phyloP scores from a whole-genome alignment of 1,140 invertebrate genomes.

The Augochlora pura region DNA sequence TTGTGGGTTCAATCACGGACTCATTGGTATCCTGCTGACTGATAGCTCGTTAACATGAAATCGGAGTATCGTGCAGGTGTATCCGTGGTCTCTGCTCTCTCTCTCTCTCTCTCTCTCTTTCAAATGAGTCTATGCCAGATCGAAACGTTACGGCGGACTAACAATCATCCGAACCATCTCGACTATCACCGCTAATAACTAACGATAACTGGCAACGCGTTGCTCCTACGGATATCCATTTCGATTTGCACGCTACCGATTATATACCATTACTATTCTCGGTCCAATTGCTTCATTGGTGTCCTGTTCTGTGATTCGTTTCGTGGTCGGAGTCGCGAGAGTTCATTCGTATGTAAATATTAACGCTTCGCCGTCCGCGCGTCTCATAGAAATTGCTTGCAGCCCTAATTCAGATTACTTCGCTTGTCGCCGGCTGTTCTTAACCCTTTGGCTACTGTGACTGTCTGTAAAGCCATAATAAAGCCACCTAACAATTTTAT shows the following conservation, averaged over 20 bases:
- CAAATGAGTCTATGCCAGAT: slow-evolving; percentile 8
- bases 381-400: no score
- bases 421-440: no score
- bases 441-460: no score
- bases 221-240: no score
- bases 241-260: no score
- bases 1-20: not conserved
- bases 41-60: slow-evolving; percentile 49
- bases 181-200: slow-evolving; percentile 41
- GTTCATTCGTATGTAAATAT: no score
- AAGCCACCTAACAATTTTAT: no score
- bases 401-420: no score
- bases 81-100: not conserved
- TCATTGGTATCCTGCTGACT: slow-evolving; percentile 21
- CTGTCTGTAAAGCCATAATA: no score
- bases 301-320: not conserved
- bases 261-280: no score
- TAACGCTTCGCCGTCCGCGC: no score
- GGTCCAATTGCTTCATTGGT: not conserved
- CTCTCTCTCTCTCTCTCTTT: no score
- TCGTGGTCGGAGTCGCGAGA: not conserved
- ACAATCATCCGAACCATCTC: slow-evolving; percentile 41
- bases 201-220: not conserved
- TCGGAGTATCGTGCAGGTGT: not conserved
- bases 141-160: slow-evolving; percentile 13